Evolutionary conservation across 2,113 vertebrate species (phyloP).

Genomic region (Psephotus haematonotus): DNA sequence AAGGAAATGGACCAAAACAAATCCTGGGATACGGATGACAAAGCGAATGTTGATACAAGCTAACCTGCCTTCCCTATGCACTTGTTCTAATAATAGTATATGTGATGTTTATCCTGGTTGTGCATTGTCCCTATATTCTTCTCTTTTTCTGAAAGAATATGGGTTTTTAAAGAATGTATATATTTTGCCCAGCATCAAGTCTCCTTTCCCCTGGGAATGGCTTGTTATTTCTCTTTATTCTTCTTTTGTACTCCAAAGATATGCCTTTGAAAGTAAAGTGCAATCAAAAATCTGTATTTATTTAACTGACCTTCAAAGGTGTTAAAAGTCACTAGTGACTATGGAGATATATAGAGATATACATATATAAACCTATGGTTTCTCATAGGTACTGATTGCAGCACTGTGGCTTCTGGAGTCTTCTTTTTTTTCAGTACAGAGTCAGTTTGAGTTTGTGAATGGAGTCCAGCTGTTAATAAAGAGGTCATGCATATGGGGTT

Average conservation of each 20-base stretch:
- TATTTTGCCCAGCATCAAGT: not conserved
- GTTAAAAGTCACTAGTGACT: not conserved
- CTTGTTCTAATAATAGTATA: not conserved
- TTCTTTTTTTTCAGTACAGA: not conserved
- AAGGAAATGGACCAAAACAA: not conserved
- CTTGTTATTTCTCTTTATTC: not conserved
- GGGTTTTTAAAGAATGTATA: not conserved
- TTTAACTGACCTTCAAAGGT: not conserved
- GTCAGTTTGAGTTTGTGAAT: not conserved
- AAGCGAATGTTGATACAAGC: rapidly evolving
- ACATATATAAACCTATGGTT: not conserved
- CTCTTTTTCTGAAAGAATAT: not conserved
- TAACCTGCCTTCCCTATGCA: not conserved
- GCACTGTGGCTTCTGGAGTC: not conserved
- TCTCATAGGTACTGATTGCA: not conserved
- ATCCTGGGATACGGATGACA: not conserved
- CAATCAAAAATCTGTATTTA: not conserved
- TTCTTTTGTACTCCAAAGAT: not conserved
- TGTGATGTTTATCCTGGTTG: not conserved
- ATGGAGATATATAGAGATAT: not conserved
- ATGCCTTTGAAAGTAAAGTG: not conserved
- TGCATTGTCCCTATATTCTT: not conserved
- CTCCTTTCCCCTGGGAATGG: not conserved
- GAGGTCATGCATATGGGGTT: not conserved
- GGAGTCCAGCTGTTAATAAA: not conserved